Conservation (phyloP, 2,113 vertebrate genomes). For the Lutjanus erythropterus region DNA sequence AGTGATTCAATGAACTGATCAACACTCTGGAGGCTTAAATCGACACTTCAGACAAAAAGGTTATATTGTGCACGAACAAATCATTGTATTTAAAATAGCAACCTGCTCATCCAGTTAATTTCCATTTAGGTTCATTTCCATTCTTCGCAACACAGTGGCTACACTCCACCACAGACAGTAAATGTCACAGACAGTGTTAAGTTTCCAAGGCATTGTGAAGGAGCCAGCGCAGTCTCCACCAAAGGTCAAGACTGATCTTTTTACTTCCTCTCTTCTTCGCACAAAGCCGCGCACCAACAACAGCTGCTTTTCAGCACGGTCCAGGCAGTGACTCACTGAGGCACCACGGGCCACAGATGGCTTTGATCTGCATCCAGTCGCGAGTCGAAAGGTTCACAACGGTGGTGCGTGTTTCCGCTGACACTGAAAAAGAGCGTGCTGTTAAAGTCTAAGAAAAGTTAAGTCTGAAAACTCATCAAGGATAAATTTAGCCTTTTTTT, state of each 20-base stretch:
- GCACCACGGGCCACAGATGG: background rate
- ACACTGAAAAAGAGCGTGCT: conserved; percentile 2
- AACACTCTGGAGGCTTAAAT: conserved; percentile 1
- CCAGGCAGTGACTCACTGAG: conserved; percentile 30
- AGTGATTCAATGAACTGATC: background rate
- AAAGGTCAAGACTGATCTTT: conserved; percentile 72
- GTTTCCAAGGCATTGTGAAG: conserved; percentile 67
- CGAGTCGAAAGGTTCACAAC: background rate
- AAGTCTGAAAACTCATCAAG: background rate
- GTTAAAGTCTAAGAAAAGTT: background rate
- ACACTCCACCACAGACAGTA: conserved; percentile 45
- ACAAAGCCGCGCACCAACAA: conserved; percentile 20
- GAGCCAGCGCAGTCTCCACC: conserved; percentile 36
- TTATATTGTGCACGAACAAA: background rate
- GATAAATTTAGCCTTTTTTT: background rate
- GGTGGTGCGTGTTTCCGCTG: background rate
- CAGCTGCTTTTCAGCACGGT: conserved; percentile 48
- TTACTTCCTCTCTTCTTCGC: conserved; percentile 46
- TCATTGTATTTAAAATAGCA: conserved; percentile 4
- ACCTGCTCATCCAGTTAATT: conserved; percentile 28
- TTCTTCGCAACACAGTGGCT: conserved; percentile 28
- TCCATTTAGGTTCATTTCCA: conserved; percentile 24
- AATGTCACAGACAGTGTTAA: conserved; percentile 73
- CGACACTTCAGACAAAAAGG: background rate
- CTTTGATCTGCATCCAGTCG: conserved; percentile 38